phyloP scores from a whole-genome alignment of 2,113 vertebrate genomes.

The Ceyx melanurus region DNA sequence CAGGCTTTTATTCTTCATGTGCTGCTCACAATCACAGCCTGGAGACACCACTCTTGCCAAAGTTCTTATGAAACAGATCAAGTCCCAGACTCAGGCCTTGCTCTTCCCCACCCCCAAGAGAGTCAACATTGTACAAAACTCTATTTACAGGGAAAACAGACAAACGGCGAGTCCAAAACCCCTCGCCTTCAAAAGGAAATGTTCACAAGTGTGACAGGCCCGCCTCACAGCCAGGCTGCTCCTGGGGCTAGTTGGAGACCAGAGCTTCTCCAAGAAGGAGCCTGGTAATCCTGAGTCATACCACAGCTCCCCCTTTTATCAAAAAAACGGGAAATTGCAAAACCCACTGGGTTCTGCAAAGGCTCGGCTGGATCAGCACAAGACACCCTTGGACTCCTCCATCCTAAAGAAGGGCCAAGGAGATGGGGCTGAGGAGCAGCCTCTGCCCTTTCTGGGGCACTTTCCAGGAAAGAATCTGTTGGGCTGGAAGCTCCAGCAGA shows the following conservation, averaged over 20 bases:
- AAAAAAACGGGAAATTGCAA: neutral
- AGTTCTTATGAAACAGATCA: conserved; percentile 56
- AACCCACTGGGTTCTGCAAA: neutral
- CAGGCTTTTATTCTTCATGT: conserved; percentile 70
- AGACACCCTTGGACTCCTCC: neutral
- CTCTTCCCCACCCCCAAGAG: conserved; percentile 53
- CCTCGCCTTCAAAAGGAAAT: neutral
- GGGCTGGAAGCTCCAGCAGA: neutral
- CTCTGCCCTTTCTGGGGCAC: neutral
- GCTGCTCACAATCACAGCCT: conserved; percentile 42
- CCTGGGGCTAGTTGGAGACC: neutral
- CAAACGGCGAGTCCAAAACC: conserved; percentile 27
- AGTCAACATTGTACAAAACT: conserved; percentile 78
- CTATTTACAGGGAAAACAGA: conserved; percentile 80
- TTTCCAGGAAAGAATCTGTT: neutral
- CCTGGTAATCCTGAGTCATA: neutral
- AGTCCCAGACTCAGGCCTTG: conserved; percentile 30
- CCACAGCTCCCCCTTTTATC: neutral
- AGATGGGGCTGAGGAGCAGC: neutral
- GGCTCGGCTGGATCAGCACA: neutral
- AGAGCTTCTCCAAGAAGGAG: neutral
- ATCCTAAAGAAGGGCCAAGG: neutral
- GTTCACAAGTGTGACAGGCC: neutral
- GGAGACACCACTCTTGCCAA: conserved; percentile 45
- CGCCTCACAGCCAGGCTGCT: neutral